phyloP scores from a whole-genome alignment of 2,113 vertebrate genomes.

The Nymphicus hollandicus region DNA sequence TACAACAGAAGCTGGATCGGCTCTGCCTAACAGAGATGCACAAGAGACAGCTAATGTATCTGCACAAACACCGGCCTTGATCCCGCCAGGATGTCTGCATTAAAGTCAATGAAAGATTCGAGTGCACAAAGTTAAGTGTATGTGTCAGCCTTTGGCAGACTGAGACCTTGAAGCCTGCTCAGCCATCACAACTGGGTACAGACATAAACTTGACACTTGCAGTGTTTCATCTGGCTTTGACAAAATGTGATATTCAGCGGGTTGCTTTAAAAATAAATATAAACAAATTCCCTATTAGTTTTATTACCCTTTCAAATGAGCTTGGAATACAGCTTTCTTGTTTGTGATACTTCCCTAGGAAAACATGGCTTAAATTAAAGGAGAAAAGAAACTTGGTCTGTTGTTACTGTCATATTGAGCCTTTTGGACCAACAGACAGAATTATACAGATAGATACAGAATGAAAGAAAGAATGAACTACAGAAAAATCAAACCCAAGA shows the following conservation, averaged over 20 bases:
- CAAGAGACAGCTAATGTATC: not conserved
- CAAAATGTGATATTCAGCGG: not conserved
- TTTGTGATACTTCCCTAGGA: not conserved
- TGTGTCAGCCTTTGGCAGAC: conserved; percentile 1
- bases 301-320: not conserved
- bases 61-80: not conserved
- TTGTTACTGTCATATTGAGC: not conserved
- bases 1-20: not conserved
- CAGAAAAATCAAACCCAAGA: not conserved
- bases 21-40: not conserved
- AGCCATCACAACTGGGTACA: conserved; percentile 6
- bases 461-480: not conserved
- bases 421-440: not conserved
- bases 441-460: not conserved
- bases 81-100: not conserved
- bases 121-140: not conserved
- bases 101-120: not conserved
- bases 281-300: not conserved
- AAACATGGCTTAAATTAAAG: not conserved
- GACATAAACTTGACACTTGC: conserved; percentile 19
- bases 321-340: not conserved
- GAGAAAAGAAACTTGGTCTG: not conserved
- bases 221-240: not conserved
- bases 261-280: conserved; percentile 10
- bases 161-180: conserved; percentile 30